Conservation (phyloP, 2,113 vertebrate genomes). For the Collichthys lucidus region DNA sequence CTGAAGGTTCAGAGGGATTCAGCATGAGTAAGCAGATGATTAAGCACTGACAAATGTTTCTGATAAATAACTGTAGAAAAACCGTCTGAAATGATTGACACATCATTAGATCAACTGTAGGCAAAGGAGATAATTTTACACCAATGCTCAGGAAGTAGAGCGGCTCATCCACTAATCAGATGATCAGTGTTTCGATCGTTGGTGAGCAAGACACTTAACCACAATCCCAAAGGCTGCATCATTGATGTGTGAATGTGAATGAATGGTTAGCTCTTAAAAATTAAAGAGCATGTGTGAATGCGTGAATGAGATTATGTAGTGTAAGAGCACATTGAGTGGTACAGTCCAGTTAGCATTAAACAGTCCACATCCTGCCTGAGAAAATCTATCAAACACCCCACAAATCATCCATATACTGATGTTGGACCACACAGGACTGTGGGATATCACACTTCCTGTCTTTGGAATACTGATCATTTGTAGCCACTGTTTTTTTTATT, state of each 20-base stretch:
- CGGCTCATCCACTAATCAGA: too few species aligned
- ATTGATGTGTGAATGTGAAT: too few species aligned
- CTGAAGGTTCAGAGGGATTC: background rate
- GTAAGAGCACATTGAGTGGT: too few species aligned
- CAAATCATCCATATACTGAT: background rate
- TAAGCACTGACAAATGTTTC: background rate
- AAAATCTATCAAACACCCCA: background rate
- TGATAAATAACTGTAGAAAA: background rate
- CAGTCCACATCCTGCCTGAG: too few species aligned
- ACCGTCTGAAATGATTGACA: background rate
- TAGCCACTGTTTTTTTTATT: background rate
- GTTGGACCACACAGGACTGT: background rate
- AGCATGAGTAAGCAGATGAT: constrained; percentile 4
- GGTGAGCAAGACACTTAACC: too few species aligned
- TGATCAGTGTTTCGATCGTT: too few species aligned
- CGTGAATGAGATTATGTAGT: too few species aligned
- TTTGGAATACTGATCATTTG: background rate
- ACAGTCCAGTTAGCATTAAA: too few species aligned
- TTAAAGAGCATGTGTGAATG: too few species aligned
- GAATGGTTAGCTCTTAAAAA: too few species aligned
- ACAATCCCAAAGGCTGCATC: too few species aligned
- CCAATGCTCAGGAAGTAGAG: background rate
- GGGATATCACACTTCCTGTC: background rate
- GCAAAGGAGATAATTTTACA: background rate
- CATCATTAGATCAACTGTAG: background rate